Evolutionary conservation across 1,140 invertebrate species (phyloP).

Genomic region (Bicyclus anynana): DNA sequence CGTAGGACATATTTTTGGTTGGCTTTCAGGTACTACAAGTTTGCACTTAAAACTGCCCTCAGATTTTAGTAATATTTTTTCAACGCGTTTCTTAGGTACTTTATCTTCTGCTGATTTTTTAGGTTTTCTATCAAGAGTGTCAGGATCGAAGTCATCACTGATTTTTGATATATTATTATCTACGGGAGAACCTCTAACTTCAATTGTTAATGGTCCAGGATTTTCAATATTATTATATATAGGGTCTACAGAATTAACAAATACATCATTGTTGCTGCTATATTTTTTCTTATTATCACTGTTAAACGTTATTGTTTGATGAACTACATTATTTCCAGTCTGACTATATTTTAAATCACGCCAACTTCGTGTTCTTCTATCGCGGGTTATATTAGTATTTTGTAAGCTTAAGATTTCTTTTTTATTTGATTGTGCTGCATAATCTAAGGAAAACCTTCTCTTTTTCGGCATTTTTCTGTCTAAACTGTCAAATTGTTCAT

Average conservation of each 20-base stretch:
- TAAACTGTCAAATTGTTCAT: constrained; percentile 84
- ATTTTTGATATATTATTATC: constrained; percentile 47
- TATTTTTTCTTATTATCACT: constrained; percentile 29
- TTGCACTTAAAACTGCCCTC: constrained; percentile 81
- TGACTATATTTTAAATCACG: constrained; percentile 53
- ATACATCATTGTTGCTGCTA: constrained; percentile 41
- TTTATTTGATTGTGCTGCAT: constrained; percentile 45
- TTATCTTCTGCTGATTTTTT: constrained; percentile 29
- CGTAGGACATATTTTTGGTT: constrained; percentile 41
- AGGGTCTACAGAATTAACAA: constrained; percentile 74
- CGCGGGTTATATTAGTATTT: constrained; percentile 31
- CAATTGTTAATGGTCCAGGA: constrained; percentile 84
- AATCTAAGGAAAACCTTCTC: constrained; percentile 63
- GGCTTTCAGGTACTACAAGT: constrained; percentile 32
- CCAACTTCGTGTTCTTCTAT: constrained; percentile 58
- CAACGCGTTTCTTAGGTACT: constrained; percentile 56
- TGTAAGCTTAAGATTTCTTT: constrained; percentile 28
- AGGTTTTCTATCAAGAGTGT: constrained; percentile 88
- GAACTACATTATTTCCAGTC: constrained; percentile 25
- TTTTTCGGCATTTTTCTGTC: constrained; percentile 77
- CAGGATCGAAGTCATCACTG: constrained; percentile 86
- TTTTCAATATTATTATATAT: constrained; percentile 73
- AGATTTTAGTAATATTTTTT: constrained; percentile 77
- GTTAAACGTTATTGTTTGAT: constrained; percentile 27
- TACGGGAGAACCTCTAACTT: constrained; percentile 82